phyloP scores from a whole-genome alignment of 1,140 invertebrate species.

The Cepaea nemoralis region DNA sequence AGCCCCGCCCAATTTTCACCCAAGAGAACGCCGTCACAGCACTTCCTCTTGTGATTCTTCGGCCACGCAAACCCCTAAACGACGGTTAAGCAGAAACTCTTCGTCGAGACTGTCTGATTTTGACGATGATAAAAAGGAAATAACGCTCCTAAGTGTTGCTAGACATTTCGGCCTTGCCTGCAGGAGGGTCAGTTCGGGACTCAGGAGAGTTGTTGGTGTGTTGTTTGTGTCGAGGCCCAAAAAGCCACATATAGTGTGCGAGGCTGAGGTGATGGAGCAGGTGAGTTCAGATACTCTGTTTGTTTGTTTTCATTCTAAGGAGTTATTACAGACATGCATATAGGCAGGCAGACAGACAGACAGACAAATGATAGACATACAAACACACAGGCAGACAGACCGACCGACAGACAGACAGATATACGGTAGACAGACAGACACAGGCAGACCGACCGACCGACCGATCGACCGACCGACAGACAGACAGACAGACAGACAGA shows the following conservation, averaged over 20 bases:
- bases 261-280: slow-evolving; percentile 19
- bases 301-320: too few species aligned
- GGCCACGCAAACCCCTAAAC: neutral
- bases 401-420: too few species aligned
- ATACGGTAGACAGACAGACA: too few species aligned
- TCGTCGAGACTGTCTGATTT: slow-evolving; percentile 10
- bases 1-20: neutral
- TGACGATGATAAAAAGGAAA: neutral
- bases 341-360: too few species aligned
- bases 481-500: too few species aligned
- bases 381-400: too few species aligned
- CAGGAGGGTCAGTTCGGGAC: neutral
- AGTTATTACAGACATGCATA: too few species aligned
- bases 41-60: slow-evolving; percentile 18
- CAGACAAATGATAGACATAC: too few species aligned
- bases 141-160: slow-evolving; percentile 16
- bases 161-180: neutral
- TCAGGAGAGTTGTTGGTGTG: neutral
- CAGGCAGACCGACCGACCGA: too few species aligned
- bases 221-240: neutral
- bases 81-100: slow-evolving; percentile 15
- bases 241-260: slow-evolving; percentile 2
- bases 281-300: too few species aligned
- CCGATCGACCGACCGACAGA: too few species aligned
- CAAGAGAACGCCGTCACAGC: slow-evolving; percentile 3